Evolutionary conservation across 2,888 invertebrate species (phyloP).

Genomic region (Macrosoma leucophasiata): DNA sequence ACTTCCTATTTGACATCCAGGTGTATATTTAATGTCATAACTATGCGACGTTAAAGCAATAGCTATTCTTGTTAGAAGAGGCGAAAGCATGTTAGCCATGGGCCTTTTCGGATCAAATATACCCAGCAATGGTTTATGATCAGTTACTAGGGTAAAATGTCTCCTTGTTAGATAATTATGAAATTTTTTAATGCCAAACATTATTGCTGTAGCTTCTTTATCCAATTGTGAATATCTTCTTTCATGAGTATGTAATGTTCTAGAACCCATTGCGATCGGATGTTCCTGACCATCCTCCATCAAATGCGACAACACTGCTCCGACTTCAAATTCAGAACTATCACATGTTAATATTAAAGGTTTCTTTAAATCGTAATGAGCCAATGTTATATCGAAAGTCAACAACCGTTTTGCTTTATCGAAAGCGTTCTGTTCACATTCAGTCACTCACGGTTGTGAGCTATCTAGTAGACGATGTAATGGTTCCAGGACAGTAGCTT

Average conservation of each 20-base stretch:
- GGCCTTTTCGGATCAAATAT: conserved; percentile 13
- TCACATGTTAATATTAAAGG: conserved; percentile 6
- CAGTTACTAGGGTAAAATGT: conserved; percentile 15
- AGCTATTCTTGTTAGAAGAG: conserved; percentile 18
- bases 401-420: too few species aligned
- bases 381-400: conserved; percentile 5
- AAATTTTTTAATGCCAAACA: conserved; percentile 20
- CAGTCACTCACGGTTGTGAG: too few species aligned
- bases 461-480: too few species aligned
- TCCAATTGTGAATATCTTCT: conserved; percentile 19
- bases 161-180: conserved; percentile 15
- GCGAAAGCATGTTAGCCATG: conserved; percentile 19
- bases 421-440: too few species aligned
- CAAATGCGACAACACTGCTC: conserved; percentile 12
- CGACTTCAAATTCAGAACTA: conserved; percentile 9
- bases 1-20: conserved; percentile 17
- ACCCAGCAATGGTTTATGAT: conserved; percentile 16
- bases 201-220: conserved; percentile 21
- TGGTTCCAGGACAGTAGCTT: conserved; percentile 3
- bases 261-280: conserved; percentile 14
- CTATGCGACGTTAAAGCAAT: conserved; percentile 11
- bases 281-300: conserved; percentile 16
- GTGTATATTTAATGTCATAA: conserved; percentile 14
- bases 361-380: conserved; percentile 4
- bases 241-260: conserved; percentile 18